Conservation (phyloP, 2,113 vertebrate species). For the Carlito syrichta region DNA sequence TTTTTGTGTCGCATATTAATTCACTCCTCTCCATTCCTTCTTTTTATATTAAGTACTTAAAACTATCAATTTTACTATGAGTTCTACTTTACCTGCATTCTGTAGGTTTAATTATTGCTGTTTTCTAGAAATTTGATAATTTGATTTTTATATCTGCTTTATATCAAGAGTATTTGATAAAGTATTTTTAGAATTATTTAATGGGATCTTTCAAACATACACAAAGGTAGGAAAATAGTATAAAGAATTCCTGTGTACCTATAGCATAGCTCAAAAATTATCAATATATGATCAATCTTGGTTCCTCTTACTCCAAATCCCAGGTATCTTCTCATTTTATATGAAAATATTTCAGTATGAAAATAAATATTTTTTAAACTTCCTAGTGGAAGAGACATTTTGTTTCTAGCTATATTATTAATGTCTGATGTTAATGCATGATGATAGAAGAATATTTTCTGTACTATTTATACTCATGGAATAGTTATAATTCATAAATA, state of each 20-base stretch:
- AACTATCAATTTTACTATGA: not conserved
- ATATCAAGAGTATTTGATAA: not conserved
- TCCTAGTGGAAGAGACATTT: not conserved
- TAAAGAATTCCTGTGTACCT: not conserved
- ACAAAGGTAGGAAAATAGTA: not conserved
- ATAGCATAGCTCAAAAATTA: not conserved
- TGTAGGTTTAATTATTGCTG: not conserved
- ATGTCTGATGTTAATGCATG: not conserved
- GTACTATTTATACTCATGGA: not conserved
- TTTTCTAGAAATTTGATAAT: not conserved
- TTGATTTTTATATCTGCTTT: not conserved
- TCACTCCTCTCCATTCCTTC: not conserved
- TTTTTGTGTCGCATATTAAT: not conserved
- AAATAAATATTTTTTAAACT: not conserved
- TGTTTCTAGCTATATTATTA: not conserved
- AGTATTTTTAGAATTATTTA: not conserved
- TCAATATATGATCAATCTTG: not conserved
- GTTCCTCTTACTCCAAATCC: not conserved
- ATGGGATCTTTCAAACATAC: not conserved
- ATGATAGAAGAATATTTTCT: not conserved
- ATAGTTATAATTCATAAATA: not conserved
- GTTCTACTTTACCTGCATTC: not conserved
- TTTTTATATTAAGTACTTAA: not conserved
- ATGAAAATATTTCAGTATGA: not conserved
- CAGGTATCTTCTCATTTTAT: not conserved